Conservation (phyloP, 2,888 invertebrate genomes). For the Euzophera pinguis region DNA sequence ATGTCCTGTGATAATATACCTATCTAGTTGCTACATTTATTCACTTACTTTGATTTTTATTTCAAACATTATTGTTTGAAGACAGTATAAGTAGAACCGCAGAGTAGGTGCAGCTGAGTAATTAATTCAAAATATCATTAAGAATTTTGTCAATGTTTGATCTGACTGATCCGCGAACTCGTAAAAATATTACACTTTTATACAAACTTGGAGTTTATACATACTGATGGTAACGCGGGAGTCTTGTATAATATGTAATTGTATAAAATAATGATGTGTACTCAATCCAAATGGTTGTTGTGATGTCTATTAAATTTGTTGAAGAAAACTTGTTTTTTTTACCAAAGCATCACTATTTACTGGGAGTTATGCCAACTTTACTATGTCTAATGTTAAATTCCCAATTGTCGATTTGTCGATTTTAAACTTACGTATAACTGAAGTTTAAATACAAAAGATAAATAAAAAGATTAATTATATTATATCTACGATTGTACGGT, state of each 20-base stretch:
- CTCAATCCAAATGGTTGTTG: conserved; percentile 77
- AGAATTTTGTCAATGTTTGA: conserved; percentile 21
- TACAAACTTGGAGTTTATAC: conserved; percentile 34
- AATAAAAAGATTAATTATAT: neutral
- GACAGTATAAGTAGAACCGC: too few species aligned
- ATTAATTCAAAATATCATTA: neutral
- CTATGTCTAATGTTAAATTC: too few species aligned
- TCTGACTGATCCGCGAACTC: conserved; percentile 48
- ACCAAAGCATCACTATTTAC: too few species aligned
- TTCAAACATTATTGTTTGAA: too few species aligned
- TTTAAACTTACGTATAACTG: too few species aligned
- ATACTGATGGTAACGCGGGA: conserved; percentile 23
- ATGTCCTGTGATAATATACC: too few species aligned
- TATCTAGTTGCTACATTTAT: too few species aligned
- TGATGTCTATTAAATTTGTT: conserved; percentile 79
- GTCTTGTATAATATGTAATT: conserved; percentile 22
- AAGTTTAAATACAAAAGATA: too few species aligned
- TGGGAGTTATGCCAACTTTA: too few species aligned
- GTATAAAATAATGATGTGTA: conserved; percentile 45
- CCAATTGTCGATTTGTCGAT: too few species aligned
- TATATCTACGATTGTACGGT: conserved; percentile 30
- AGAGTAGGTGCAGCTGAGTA: too few species aligned
- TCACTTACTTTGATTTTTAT: too few species aligned
- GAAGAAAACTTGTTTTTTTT: conserved; percentile 34
- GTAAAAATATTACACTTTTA: conserved; percentile 30